These are phyloP conservation scores for Platyscapa corneri DNA, from an alignment of 1,140 invertebrate genomes.

Conservation along the genomic window DNA sequence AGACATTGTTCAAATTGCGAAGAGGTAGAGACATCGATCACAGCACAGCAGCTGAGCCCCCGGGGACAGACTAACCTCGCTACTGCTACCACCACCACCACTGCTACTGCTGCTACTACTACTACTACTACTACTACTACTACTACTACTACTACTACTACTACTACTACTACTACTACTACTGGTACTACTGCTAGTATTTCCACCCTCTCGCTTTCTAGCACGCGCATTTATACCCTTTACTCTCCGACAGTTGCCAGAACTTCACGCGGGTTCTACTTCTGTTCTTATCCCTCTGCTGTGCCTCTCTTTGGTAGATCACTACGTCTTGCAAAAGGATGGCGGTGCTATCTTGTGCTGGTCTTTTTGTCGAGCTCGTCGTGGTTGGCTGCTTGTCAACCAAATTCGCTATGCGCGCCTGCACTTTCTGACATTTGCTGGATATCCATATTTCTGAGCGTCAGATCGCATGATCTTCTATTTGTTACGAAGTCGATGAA, in stretches of 20 bases:
- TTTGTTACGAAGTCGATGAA: constrained; percentile 5
- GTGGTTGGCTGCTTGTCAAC: constrained; percentile 28
- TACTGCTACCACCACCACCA: too few species aligned
- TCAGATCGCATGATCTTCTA: background rate
- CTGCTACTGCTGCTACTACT: too few species aligned
- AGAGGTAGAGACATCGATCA: constrained; percentile 66
- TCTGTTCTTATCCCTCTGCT: background rate
- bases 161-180: too few species aligned
- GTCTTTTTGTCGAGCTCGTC: constrained; percentile 10
- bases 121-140: too few species aligned
- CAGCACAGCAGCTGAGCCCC: constrained; percentile 58
- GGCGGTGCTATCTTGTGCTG: background rate
- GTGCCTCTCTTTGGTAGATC: too few species aligned
- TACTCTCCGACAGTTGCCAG: constrained; percentile 47
- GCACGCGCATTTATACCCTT: constrained; percentile 49
- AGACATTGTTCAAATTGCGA: constrained; percentile 69
- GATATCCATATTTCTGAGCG: background rate
- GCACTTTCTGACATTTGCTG: background rate
- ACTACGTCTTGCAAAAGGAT: background rate
- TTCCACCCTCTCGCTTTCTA: background rate
- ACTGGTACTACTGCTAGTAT: background rate
- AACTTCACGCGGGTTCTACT: constrained; percentile 23
- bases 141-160: too few species aligned
- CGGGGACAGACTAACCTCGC: constrained; percentile 57
- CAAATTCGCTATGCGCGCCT: constrained; percentile 29